Base-by-base conservation (phyloP, 2,113 vertebrate genomes). In the Baryphthengus martii region DNA sequence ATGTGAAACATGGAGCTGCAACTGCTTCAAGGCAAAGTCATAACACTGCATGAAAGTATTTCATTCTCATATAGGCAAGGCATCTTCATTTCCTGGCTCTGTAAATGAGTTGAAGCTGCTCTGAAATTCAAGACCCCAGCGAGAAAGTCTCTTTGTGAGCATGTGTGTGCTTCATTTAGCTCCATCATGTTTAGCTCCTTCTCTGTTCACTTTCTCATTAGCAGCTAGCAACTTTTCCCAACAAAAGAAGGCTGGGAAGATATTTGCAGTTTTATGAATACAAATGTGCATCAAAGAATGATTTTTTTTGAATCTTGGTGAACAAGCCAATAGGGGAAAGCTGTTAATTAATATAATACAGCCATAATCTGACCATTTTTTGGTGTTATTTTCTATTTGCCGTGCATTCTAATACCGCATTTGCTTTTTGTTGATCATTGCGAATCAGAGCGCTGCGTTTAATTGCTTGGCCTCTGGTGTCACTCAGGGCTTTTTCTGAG, bases 401-500 rank as follows among this genome's bases (percentile, higher is more conserved):
- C 0, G 0, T 74, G 53, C 59, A 66, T 85, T 86, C 78, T 86
- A 90, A 88, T 77, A 53, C 65, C 2, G 39, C 55, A 44, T 75
- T 87, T 82, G 53, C 62, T 86, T 93, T 90, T 80, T 88, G 90
- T 85, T 70, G 67, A 66, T 85, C 18, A 5, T 23, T 91, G 78
- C 88, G 73, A 85, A 80, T 84, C 47, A n/a, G 63, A 92, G 33
- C 21, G 72, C 67, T 56, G 53, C 3, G 1, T 85, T 94, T 93
- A 94, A 95, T 93, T 95, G 55, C 72, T 17, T 49, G 49, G 52
- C 83, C 92, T 85, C 93, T 76, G 58, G 10, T 76, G 67, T 88
- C 77, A 90, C 63, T 89, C 79, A 73, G 58, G 90, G 62, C 58
- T 87, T 88, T 94, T 90, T 52, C 79, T 74, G 88, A 94, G 79